These are phyloP conservation scores for Hyperoplus lanceolatus DNA, from an alignment of 2,797 vertebrate genomes.

Conservation along the genomic window DNA sequence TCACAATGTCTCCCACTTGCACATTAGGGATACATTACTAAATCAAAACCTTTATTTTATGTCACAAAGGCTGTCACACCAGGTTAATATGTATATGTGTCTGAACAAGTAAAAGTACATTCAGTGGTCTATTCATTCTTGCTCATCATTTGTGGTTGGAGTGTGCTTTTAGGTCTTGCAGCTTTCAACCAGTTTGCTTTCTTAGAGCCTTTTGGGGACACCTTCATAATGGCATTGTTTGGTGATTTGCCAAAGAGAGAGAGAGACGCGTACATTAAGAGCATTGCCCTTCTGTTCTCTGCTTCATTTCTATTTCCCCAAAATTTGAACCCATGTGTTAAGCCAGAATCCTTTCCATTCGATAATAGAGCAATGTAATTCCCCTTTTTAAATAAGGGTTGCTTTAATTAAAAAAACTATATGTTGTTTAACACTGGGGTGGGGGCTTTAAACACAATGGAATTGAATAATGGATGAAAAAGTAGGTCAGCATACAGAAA, in stretches of 20 bases:
- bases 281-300: slow-evolving; percentile 26
- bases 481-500: not conserved
- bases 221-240: slow-evolving; percentile 31
- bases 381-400: slow-evolving; percentile 20
- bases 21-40: not conserved
- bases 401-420: not conserved
- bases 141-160: not conserved
- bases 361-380: slow-evolving; percentile 21
- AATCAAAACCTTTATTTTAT: not conserved
- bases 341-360: not conserved
- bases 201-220: not conserved
- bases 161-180: not conserved
- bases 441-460: not conserved
- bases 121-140: not conserved
- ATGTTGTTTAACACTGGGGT: not conserved
- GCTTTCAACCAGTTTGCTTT: slow-evolving; percentile 2
- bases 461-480: not conserved
- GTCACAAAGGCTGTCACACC: not conserved
- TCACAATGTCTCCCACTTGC: not conserved
- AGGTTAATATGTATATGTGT: not conserved
- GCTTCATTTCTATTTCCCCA: not conserved
- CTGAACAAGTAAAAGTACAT: not conserved
- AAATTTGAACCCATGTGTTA: slow-evolving; percentile 15
- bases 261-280: slow-evolving; percentile 14
- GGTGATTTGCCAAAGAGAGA: slow-evolving; percentile 39